Evolutionary conservation across 2,113 vertebrate genomes (phyloP).

Genomic region (Myocastor coypus): DNA sequence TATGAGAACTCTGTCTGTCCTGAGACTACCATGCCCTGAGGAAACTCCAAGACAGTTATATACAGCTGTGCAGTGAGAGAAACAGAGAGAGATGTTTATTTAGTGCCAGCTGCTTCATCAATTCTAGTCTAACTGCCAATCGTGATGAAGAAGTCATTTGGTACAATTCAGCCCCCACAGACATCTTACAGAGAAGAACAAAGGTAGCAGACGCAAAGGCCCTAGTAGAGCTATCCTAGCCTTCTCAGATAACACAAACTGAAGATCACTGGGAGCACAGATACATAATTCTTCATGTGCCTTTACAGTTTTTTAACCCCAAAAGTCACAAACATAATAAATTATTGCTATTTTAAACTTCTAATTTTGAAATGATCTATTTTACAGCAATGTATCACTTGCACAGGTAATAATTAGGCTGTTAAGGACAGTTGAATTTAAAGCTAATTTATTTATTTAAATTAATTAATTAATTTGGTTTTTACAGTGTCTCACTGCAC

Average conservation of each 20-base stretch:
- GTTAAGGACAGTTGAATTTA: neutral
- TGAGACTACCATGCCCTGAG: neutral
- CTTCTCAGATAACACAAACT: neutral
- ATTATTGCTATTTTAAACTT: neutral
- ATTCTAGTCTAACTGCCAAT: neutral
- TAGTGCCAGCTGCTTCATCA: neutral
- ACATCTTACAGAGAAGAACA: neutral
- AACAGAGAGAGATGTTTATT: neutral
- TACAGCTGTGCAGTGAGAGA: neutral
- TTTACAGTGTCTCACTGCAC: no score
- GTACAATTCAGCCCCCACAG: neutral
- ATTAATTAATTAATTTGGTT: no score
- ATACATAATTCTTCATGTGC: neutral
- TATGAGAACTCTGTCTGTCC: neutral
- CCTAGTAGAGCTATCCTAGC: neutral
- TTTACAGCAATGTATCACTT: neutral
- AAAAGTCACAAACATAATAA: neutral
- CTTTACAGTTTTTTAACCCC: neutral
- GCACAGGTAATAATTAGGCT: neutral
- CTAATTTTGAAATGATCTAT: neutral
- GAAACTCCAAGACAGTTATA: neutral
- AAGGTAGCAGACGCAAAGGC: neutral
- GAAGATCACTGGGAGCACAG: neutral
- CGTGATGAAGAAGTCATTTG: neutral
- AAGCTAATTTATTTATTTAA: neutral